phyloP scores from a whole-genome alignment of 37 sponge, comb jelly and placozoan genomes.

The Chondrosia reniformis region DNA sequence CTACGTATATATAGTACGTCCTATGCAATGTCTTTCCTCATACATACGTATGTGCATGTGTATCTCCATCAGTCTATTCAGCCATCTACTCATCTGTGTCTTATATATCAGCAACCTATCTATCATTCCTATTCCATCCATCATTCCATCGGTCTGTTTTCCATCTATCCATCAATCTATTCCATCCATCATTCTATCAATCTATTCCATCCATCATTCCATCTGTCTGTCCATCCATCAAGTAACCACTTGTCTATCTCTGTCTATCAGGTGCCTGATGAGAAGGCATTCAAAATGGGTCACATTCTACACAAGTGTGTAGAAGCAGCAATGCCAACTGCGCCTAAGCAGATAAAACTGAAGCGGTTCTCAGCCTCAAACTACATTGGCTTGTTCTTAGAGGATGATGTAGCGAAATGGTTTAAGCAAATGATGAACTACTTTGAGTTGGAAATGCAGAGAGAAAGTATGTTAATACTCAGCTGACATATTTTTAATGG shows the following conservation, averaged over 20 bases:
- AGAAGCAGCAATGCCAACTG: conserved; percentile 17
- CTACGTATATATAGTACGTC: background rate
- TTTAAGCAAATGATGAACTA: conserved; percentile 53
- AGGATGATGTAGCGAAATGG: conserved; percentile 76
- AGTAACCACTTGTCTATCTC: background rate
- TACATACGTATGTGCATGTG: conserved; percentile 2
- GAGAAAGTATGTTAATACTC: conserved; percentile 38
- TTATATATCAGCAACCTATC: background rate
- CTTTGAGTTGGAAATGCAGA: conserved; percentile 41
- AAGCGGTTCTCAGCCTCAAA: conserved; percentile 55
- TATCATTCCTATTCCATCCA: background rate
- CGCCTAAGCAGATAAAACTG: conserved; percentile 58
- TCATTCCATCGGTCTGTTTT: too few species aligned
- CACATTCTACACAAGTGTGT: conserved; percentile 50
- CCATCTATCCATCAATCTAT: background rate
- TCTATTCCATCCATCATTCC: background rate
- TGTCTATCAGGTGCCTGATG: conserved; percentile 43
- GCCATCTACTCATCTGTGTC: background rate
- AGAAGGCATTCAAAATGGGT: conserved; percentile 17
- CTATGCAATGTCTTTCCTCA: background rate
- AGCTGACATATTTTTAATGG: background rate
- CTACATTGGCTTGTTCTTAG: conserved; percentile 87
- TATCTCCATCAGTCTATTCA: conserved; percentile 2
- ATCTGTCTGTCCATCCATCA: background rate
- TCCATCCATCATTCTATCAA: background rate